Base-by-base conservation (phyloP, 2,888 invertebrate genomes). In the Plusia festucae region DNA sequence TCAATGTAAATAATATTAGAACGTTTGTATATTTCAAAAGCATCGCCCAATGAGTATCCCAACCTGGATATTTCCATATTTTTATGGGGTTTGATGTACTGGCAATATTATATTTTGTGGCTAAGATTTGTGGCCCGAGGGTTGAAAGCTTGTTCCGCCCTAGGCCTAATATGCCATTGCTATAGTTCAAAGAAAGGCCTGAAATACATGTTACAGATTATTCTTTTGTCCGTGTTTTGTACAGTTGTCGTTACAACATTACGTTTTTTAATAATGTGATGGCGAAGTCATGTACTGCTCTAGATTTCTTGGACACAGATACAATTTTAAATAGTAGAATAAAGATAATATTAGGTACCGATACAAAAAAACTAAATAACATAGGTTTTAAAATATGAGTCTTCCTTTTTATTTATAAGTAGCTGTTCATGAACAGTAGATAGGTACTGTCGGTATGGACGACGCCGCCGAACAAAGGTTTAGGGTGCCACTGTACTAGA, bases 131-230 rank as follows among this genome's bases (percentile, higher is more conserved):
- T 54, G 20, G 60, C 73, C 61, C 18, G 53, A 54, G 72, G 68
- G 68, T 53, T 32, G 8, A n/a, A n/a, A 16, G 30, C 44, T 40
- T 60, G 30, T 20, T 15, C 63, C 61, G 49, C 8, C 61, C 51
- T 58, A 40, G 34, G 15, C 34, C n/a, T n/a, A 40, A 40, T n/a
- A n/a, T 40, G n/a, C n/a, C 40, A 51, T 64, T 66, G 53, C 49
- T 65, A 62, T 67, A 53, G 64, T 66, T 76, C 72, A 64, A 78
- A 74, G 59, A 65, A 64, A 65, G 16, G 57, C 51, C 63, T 65
- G 63, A 68, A 59, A 62, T 60, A 44, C 62, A 20, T 18, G 46
- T 20, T 18, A 11, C 8, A 20, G n/a, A 6, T 40, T 40, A n/a
- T 40, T n/a, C 1, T 13, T 34, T 34, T 13, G 34, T 13, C 34